Percentiles rank a stretch among this genome's conserved stretches.
Conservation (phyloP, 2,113 vertebrate genomes). For the Aptenodytes patagonicus region DNA sequence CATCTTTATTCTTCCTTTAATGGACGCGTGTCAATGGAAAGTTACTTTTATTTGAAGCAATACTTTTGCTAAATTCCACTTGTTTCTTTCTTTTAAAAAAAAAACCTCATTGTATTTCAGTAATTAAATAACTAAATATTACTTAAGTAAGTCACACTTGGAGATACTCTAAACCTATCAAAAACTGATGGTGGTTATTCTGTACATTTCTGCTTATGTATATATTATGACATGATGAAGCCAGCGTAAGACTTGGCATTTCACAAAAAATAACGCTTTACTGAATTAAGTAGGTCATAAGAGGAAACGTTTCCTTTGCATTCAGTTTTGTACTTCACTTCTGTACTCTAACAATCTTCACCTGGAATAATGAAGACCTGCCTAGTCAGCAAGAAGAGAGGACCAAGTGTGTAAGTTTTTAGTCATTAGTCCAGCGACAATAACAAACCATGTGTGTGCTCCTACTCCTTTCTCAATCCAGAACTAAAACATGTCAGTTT, state of each 20-base stretch:
- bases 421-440: neutral
- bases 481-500: neutral
- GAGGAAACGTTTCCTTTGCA: neutral
- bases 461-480: neutral
- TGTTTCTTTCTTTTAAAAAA: neutral
- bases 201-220: neutral
- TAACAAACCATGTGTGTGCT: neutral
- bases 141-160: neutral
- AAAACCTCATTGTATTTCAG: neutral
- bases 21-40: neutral
- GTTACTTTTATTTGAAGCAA: neutral
- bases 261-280: neutral
- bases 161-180: neutral
- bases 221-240: neutral
- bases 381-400: neutral
- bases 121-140: neutral
- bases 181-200: neutral
- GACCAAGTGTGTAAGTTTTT: neutral
- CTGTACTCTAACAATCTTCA: neutral
- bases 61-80: neutral
- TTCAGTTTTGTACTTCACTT: neutral
- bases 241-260: neutral
- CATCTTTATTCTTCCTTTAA: neutral
- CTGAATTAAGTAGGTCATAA: neutral
- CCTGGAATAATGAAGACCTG: neutral